Percentiles rank a stretch among this genome's conserved stretches.
These are phyloP conservation scores for Manis pentadactyla DNA, from an alignment of 2,797 vertebrate genomes.

Conservation along the genomic window DNA sequence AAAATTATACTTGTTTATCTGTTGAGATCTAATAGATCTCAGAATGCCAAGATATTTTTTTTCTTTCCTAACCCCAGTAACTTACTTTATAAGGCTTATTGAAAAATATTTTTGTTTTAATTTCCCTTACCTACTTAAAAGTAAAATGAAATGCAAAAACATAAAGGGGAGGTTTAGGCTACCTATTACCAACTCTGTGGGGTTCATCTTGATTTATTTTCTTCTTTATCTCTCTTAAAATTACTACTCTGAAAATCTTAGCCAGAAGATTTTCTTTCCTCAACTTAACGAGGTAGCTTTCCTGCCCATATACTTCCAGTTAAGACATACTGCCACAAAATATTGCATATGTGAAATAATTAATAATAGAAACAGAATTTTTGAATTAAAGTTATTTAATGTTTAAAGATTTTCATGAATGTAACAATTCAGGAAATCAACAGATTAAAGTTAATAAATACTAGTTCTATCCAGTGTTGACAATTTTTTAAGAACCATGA, in stretches of 20 bases:
- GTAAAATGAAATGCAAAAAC: not conserved
- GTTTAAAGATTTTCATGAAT: not conserved
- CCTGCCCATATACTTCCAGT: not conserved
- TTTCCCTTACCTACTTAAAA: not conserved
- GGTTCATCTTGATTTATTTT: not conserved
- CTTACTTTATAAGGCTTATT: not conserved
- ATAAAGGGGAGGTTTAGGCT: not conserved
- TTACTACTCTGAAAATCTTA: not conserved
- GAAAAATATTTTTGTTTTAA: constrained; percentile 21
- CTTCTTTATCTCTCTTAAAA: not conserved
- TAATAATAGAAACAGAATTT: not conserved
- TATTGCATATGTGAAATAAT: not conserved
- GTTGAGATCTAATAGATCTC: not conserved
- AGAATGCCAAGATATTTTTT: not conserved
- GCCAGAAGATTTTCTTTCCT: not conserved
- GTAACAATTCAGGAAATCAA: not conserved
- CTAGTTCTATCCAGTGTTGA: not conserved
- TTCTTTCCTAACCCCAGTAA: not conserved
- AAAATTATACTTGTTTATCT: not conserved
- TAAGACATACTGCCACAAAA: not conserved
- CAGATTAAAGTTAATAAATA: not conserved
- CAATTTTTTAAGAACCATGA: not conserved
- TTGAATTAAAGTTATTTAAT: not conserved
- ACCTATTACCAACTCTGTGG: not conserved
- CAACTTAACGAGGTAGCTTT: not conserved